Base-by-base conservation (phyloP, 2,888 invertebrate species). In the Xanthostigma xanthostigma region DNA sequence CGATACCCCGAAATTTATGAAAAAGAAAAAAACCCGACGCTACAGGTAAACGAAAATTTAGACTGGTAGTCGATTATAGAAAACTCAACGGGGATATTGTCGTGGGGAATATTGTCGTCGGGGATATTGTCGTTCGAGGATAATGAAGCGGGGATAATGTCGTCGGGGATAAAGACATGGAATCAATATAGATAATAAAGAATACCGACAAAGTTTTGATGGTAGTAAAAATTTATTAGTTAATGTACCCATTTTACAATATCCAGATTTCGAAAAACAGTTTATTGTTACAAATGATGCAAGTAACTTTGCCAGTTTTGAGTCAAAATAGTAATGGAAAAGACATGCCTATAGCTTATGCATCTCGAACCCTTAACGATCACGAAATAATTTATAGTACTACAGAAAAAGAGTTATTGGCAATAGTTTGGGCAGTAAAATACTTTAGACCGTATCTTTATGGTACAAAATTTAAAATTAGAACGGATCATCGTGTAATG, bases 211-310 rank as follows among this genome's bases (percentile, higher is more conserved):
- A 33, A 35, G 44, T 27, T 55, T 56, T 34, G 51, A 59, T 6
- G 44, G 37, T 1, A 55, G 55, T 34, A 60, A 59, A 53, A 36
- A 51, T 3, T 42, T 54, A 13, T 45, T 61, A 27, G 57, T 51
- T 2, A 49, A 45, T 12, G 34, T 51, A 9, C 58, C 58, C 9
- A 48, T 58, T 11, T 46, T 59, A 11, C 53, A 54, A 52, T 55
- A 53, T 39, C 55, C 57, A 12, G 54, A 59, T 49, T 58, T 57
- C 36, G 45, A 43, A 12, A 51, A 53, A 49, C 53, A 55, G 34
- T 62, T 62, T 39, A 40, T 59, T 8, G 37, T 62, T 3, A 59
- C 59, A 0, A 57, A 55, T 0, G 60, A 61, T 44, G 59, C 60
- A 2, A 57, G 56, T 1, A 52, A 54, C 14, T 46, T 40, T 12